Evolutionary conservation across 2,113 vertebrate species (phyloP), one percentile per base, ranked within the genome.

Genomic region (Hypocryptadius cinnamomeus): DNA sequence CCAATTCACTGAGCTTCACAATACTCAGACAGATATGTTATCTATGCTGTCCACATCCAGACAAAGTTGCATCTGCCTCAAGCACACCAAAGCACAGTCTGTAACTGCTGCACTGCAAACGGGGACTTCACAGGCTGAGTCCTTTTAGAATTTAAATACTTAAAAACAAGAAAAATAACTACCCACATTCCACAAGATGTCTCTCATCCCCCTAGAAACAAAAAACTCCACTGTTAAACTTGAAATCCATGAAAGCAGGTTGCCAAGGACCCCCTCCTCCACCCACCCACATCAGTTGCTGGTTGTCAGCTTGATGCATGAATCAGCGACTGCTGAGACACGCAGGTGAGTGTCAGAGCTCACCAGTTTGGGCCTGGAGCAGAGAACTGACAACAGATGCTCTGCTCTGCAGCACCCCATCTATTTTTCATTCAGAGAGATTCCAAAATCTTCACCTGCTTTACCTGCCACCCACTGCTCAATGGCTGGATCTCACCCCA

Each of bases 161-260:
- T 77, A 82, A 93, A 85, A 85, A 8, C 28, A 87, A 59, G 48
- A 72, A 77, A 89, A 84, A 35, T 19, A 87, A 85, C 28, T 59
- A 68, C 15, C 65, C 20, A 23, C 77, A 87, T 87, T 92, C 86
- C 94, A 90, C 73, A 74, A 88, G 72, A 69, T 87, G 86, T 93
- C 80, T 94, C 92, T 88, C 91, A 87, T 57, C 30, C 57, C 80
- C 84, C 69, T 89, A 70, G 79, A 77, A 93, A 87, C 56, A 24
- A 91, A 93, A 94, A 95, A 39, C 68, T 79, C n/a, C 33, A 70
- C 74, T 87, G 78, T 85, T 87, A 73, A 93, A 89, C 15, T 20
- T 77, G 37, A 89, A 92, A 92, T 77, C 30, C 9, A 25, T 8
- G 2, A 39, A 80, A 91, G 40, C 28, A 79, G 16, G 30, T 79